Evolutionary conservation across 2,797 vertebrate species (phyloP).

Genomic region (Etheostoma nigrum): DNA sequence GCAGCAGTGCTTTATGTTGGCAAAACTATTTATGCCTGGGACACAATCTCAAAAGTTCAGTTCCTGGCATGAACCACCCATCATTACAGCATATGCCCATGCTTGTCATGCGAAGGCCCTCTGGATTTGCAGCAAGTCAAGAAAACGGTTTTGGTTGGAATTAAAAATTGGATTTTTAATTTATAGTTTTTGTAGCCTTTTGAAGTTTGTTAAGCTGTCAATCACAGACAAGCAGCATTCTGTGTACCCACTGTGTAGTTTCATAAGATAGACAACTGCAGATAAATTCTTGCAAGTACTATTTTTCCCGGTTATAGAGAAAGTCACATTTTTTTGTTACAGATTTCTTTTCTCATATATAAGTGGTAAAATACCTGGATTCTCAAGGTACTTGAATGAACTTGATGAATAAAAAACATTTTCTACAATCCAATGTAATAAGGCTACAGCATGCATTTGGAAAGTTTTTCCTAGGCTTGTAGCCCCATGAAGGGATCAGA

Average conservation of each 20-base stretch:
- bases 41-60: slow-evolving; percentile 52
- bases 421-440: slow-evolving; percentile 39
- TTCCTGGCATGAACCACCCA: slow-evolving; percentile 45
- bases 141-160: slow-evolving; percentile 20
- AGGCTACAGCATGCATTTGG: slow-evolving; percentile 42
- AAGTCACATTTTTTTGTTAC: slow-evolving; percentile 6
- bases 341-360: slow-evolving; percentile 34
- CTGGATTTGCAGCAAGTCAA: slow-evolving; percentile 34
- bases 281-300: slow-evolving; percentile 27
- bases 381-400: slow-evolving; percentile 34
- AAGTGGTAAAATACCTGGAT: slow-evolving; percentile 27
- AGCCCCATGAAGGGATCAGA: slow-evolving; percentile 53
- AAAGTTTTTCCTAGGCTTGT: slow-evolving; percentile 42
- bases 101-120: slow-evolving; percentile 42
- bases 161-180: slow-evolving; percentile 3
- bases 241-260: slow-evolving; percentile 17
- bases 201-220: slow-evolving; percentile 33
- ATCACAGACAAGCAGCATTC: slow-evolving; percentile 9
- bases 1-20: slow-evolving; percentile 56
- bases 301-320: slow-evolving; percentile 36
- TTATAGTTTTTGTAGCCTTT: slow-evolving; percentile 5
- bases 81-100: slow-evolving; percentile 38
- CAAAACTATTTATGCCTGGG: slow-evolving; percentile 41
- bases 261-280: slow-evolving; percentile 14
- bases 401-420: slow-evolving; percentile 29